Evolutionary conservation across 1,140 invertebrate species (phyloP), one percentile per base, ranked within the genome.

Genomic region (Bombus superbus): DNA sequence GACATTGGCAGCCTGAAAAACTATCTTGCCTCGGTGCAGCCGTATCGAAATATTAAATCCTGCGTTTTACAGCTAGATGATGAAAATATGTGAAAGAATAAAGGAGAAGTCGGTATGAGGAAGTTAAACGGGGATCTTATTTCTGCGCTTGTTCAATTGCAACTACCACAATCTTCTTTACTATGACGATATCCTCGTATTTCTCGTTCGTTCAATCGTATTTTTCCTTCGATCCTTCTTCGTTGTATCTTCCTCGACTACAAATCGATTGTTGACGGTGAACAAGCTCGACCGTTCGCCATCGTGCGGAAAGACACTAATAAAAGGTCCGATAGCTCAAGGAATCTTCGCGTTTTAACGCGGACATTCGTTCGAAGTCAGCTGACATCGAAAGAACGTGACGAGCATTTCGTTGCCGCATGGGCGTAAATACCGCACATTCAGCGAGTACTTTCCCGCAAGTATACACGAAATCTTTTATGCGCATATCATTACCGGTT

Each of bases 351-450:
- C 38, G 32, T 59, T 77, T 77, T 66, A 77, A 35, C 62, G 64
- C 4, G 38, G 18, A 47, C 40, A 69, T 69, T 76, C 59, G 68
- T 83, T 86, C 62, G 62, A 73, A 75, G 85, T 82, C 80, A 44
- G 32, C 18, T 28, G 59, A 78, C 53, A 73, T 88, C 73, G 85
- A 68, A 68, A n/a, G 62, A 59, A 79, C 79, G 85, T 83, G 85
- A 86, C 44, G 72, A 1, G 87, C 62, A 83, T 83, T 28, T 53
- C n/a, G 22, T 86, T 72, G 62, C 44, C 66, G 22, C 3, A 35
- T 38, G 40, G 59, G 76, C 78, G 83, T 86, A 88, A 88, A 88
- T 88, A 87, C 86, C 86, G 76, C 53, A 38, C 53, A 40, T 87
- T 62, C 66, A 53, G 22, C 42, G 57, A 64, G 44, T 40, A 78